A percentile compares a stretch with the other conserved stretches of the same genome.
phyloP scores from a whole-genome alignment of 2,888 invertebrate species.

The Dasysyrphus tricinctus region DNA sequence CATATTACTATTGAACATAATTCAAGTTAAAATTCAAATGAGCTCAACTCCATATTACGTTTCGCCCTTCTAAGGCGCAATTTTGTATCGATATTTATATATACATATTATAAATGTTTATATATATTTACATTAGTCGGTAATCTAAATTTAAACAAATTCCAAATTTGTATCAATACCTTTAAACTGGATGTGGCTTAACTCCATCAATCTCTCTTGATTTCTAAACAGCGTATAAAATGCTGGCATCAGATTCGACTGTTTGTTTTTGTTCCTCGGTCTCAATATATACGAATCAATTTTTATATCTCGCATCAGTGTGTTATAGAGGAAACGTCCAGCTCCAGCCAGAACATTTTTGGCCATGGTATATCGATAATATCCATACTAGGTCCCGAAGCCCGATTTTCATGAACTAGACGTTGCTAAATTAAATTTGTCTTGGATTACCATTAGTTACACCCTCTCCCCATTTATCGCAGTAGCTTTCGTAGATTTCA shows the following conservation, averaged over 20 bases:
- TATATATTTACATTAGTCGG: too few relatives aligned
- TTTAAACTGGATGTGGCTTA: conserved; percentile 93
- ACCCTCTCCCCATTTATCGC: conserved; percentile 86
- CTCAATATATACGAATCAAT: conserved; percentile 89
- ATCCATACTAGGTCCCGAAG: conserved; percentile 86
- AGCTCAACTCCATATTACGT: too few relatives aligned
- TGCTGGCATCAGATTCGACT: conserved; percentile 88
- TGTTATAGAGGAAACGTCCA: conserved; percentile 94
- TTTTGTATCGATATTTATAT: too few relatives aligned
- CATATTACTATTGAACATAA: too few relatives aligned
- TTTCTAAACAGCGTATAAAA: conserved; percentile 91
- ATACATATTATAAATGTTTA: too few relatives aligned
- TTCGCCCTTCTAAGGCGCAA: too few relatives aligned
- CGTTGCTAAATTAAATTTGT: conserved; percentile 90
- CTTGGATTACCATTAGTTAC: conserved; percentile 85
- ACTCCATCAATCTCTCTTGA: conserved; percentile 87
- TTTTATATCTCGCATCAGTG: conserved; percentile 93
- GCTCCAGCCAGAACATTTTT: conserved; percentile 86
- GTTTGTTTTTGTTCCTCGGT: conserved; percentile 84
- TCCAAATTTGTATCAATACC: conserved; percentile 77
- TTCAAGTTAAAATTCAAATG: too few relatives aligned
- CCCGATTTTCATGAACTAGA: conserved; percentile 84
- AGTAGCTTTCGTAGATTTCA: conserved; percentile 86
- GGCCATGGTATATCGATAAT: conserved; percentile 88
- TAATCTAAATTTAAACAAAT: too few relatives aligned